Conservation (phyloP, 2,797 vertebrate species). For the Dermochelys coriacea region DNA sequence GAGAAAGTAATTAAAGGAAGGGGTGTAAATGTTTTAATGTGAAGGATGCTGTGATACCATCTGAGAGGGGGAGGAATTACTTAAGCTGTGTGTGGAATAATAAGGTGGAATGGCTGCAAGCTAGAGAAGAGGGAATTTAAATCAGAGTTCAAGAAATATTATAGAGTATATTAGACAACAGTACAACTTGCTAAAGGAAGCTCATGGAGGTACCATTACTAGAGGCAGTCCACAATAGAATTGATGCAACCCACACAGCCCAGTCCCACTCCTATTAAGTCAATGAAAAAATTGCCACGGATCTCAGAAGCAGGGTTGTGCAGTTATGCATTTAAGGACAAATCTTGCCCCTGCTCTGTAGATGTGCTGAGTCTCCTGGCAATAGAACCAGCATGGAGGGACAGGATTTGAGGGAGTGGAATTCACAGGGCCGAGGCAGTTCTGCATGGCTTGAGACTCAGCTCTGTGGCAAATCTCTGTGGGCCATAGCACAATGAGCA, state of each 20-base stretch:
- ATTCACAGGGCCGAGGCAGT: too few species aligned
- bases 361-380: accelerated
- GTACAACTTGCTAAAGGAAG: neutral
- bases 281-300: neutral
- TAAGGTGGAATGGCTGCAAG: neutral
- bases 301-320: neutral
- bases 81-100: neutral
- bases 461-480: neutral
- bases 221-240: neutral
- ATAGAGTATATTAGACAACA: neutral
- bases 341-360: neutral
- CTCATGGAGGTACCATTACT: neutral
- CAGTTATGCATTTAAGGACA: neutral
- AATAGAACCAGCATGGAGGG: neutral
- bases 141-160: neutral
- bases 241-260: neutral
- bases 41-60: neutral
- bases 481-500: neutral
- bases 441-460: neutral
- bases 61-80: neutral
- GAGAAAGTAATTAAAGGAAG: neutral
- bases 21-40: neutral
- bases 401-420: neutral
- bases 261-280: neutral
- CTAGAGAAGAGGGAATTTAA: neutral